Base-by-base conservation (phyloP, 2,113 vertebrate genomes). In the Paracanthobrama guichenoti region DNA sequence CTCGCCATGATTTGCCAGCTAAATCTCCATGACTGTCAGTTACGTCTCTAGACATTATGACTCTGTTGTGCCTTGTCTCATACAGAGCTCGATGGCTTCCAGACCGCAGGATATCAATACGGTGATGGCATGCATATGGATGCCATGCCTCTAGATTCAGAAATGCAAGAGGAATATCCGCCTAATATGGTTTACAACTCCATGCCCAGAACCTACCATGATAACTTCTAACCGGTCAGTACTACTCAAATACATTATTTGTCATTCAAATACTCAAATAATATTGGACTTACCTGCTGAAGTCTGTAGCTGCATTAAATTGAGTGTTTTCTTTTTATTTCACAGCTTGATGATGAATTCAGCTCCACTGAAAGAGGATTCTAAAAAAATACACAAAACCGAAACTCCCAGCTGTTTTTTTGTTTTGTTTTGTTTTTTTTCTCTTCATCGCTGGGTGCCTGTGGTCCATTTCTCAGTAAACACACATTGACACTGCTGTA, bases 41-140 rank as follows among this genome's bases (percentile, higher is more conserved):
- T 60, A 22, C n/a, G 28, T 57, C 31, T 57, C 6, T 35, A 76
- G 57, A 18, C 9, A 59, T n/a, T 59, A 39, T 39, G 39, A 39
- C 6, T 39, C 39, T 75, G 3, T 53, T 50, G 48, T 35, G 50
- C 4, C 9, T 53, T 50, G 44, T 85, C 22, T 81, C 60, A 64
- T 89, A 20, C 89, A 95, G 94, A 94, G 16, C 0, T 91, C 42
- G 93, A 94, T 75, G 82, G 55, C 76, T 92, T 76, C 2, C 89
- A 84, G 1, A 90, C 86, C 2, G 60, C 0, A 6, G 86, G 26
- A 0, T 92, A 87, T 77, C 0, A 0, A 31, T 71, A 42, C 12
- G 0, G 0, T 16, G 66, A 82, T 64, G 93, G 89, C 0, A 88
- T 92, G 28, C 57, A 87, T 53, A 83, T 94, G 72, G 92, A 94